These are phyloP conservation scores for Alces alces DNA, from an alignment of 2,113 vertebrate genomes.

Conservation along the genomic window DNA sequence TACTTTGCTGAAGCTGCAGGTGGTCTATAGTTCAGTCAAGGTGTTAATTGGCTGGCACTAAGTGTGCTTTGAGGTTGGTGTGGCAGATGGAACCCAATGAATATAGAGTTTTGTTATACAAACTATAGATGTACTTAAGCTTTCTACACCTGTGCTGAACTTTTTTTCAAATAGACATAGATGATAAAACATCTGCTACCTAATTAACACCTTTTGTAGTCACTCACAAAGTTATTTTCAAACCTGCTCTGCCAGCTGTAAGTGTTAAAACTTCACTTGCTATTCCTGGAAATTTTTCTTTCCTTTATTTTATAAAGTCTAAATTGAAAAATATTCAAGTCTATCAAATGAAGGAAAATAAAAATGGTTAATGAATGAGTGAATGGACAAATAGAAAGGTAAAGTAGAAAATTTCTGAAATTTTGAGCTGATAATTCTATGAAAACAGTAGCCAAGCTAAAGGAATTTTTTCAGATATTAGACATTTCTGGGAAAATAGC, in stretches of 20 bases:
- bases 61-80: conserved; percentile 59
- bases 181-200: conserved; percentile 72
- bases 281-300: conserved; percentile 22
- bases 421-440: background rate
- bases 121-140: conserved; percentile 71
- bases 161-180: conserved; percentile 55
- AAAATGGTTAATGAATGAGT: background rate
- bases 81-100: conserved; percentile 62
- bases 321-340: background rate
- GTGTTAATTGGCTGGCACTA: conserved; percentile 71
- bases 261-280: conserved; percentile 48
- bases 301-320: conserved; percentile 1
- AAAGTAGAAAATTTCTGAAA: background rate
- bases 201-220: conserved; percentile 72
- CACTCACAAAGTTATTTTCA: conserved; percentile 57
- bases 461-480: background rate
- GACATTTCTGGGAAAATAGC: background rate
- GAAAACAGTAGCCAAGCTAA: background rate
- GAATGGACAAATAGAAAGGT: background rate
- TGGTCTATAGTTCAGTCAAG: conserved; percentile 66
- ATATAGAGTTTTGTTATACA: conserved; percentile 63
- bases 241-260: conserved; percentile 34
- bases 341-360: background rate
- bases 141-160: conserved; percentile 66
- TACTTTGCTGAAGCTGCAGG: conserved; percentile 48